Percentiles rank a stretch among this genome's conserved stretches.
These are phyloP conservation scores for Ophioninae sp. DNA, from an alignment of 2,888 invertebrate genomes.

Conservation along the genomic window DNA sequence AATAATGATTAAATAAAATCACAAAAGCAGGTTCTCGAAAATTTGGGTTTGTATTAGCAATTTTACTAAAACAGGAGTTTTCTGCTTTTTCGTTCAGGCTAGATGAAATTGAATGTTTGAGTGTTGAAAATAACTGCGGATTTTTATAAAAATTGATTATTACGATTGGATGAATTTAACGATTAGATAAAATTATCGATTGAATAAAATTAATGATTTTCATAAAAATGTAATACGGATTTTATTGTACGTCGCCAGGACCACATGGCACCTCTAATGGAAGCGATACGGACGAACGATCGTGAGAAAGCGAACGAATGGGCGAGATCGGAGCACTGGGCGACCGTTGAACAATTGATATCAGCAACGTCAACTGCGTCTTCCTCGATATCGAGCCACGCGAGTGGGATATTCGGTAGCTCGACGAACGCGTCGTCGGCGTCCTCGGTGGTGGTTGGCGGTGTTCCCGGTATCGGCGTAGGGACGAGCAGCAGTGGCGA, in stretches of 20 bases:
- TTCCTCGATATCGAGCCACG: conserved; percentile 73
- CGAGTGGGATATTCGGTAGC: conserved; percentile 68
- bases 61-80: no score
- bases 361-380: conserved; percentile 82
- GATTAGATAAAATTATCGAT: no score
- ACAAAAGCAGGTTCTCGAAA: no score
- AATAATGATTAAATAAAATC: not conserved
- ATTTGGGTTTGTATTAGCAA: no score
- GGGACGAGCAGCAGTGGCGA: conserved; percentile 69
- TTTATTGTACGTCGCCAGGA: conserved; percentile 80
- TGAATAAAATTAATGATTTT: no score
- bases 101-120: no score
- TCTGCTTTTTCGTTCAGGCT: no score
- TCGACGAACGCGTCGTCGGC: conserved; percentile 69
- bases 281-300: conserved; percentile 89
- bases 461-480: conserved; percentile 71
- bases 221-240: not conserved
- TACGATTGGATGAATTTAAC: no score
- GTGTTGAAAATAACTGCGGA: no score
- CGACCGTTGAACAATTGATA: conserved; percentile 90
- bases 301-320: conserved; percentile 88
- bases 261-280: conserved; percentile 88
- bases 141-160: no score
- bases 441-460: conserved; percentile 65
- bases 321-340: conserved; percentile 92